Base-by-base conservation (phyloP, 2,888 invertebrate genomes). In the Lycocerus yunnanus region DNA sequence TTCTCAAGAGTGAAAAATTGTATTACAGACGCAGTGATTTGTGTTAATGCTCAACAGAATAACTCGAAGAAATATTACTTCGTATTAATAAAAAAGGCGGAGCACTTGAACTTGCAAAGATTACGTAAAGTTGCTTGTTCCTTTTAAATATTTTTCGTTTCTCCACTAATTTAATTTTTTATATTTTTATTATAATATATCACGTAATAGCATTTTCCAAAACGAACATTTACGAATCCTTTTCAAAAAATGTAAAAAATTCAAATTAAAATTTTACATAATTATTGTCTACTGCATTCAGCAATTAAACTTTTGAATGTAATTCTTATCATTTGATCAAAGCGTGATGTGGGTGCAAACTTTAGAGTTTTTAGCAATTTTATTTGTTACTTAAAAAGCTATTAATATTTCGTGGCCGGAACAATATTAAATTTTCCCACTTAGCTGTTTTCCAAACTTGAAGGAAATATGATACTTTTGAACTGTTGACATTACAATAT, bases 401-500 rank as follows among this genome's bases (percentile, higher is more conserved):
- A 68, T 68, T 72, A 68, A 72, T 72, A 72, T 72, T 63, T 67
- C 72, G 67, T 20, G 14, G 43, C 20, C 58, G 43, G 10, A 61
- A 72, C 27, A 68, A 63, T 68, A 67, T 61, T 61, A 68, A 72
- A 72, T 72, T 72, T 68, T 58, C 61, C 20, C 24, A 20, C 63
- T 65, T 15, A 16, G 63, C 59, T 24, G 27, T 67, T 67, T 71
- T 15, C 66, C 15, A 58, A 65, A 43, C 58, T 65, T 16, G 58
- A 58, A 66, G 66, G 68, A 72, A 72, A 72, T 72, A n/a, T 61
- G 72, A 72, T 68, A 61, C 59, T 72, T 68, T 65, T 71, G 71
- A 60, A 58, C 68, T 72, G 67, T 72, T 72, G 68, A 72, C 72
- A 72, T 43, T 72, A 68, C 66, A 68, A 72, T 68, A 68, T 72